Evolutionary conservation across 1,140 invertebrate genomes (phyloP).

Genomic region (Monochamus saltuarius): DNA sequence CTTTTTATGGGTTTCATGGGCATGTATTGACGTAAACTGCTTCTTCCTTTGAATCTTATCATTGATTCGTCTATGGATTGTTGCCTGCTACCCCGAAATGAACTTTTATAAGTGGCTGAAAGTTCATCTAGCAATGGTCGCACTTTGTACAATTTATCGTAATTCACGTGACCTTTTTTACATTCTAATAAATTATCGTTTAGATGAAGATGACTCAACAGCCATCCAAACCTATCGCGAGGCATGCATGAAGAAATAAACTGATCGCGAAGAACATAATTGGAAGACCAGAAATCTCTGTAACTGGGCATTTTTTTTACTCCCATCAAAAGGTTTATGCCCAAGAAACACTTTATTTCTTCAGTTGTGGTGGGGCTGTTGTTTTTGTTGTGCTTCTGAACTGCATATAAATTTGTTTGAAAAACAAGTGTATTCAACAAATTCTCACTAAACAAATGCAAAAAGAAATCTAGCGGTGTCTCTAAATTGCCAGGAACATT

Average conservation of each 20-base stretch:
- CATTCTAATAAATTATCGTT: constrained; percentile 15
- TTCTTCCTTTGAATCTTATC: constrained; percentile 49
- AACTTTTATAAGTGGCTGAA: constrained; percentile 30
- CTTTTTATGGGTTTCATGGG: constrained; percentile 54
- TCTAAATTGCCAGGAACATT: too few relatives aligned
- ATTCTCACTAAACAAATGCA: too few relatives aligned
- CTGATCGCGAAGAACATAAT: not conserved
- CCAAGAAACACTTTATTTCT: constrained; percentile 13
- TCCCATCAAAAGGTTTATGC: constrained; percentile 16
- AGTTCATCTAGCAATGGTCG: constrained; percentile 42
- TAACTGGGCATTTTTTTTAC: constrained; percentile 12
- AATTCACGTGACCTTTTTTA: constrained; percentile 31
- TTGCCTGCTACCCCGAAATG: constrained; percentile 14
- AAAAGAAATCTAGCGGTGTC: too few relatives aligned
- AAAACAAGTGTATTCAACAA: too few relatives aligned
- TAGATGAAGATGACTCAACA: constrained; percentile 8
- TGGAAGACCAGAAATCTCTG: constrained; percentile 9
- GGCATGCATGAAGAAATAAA: constrained; percentile 8
- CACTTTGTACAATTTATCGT: constrained; percentile 52
- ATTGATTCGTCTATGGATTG: constrained; percentile 46
- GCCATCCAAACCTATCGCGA: constrained; percentile 10
- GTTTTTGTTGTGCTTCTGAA: not conserved
- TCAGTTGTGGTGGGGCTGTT: not conserved
- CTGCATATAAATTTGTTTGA: constrained; percentile 15
- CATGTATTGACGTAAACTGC: constrained; percentile 51